Evolutionary conservation across 2,888 invertebrate genomes (phyloP), one percentile per base, ranked within the genome.

Genomic region (Pterostichus niger): DNA sequence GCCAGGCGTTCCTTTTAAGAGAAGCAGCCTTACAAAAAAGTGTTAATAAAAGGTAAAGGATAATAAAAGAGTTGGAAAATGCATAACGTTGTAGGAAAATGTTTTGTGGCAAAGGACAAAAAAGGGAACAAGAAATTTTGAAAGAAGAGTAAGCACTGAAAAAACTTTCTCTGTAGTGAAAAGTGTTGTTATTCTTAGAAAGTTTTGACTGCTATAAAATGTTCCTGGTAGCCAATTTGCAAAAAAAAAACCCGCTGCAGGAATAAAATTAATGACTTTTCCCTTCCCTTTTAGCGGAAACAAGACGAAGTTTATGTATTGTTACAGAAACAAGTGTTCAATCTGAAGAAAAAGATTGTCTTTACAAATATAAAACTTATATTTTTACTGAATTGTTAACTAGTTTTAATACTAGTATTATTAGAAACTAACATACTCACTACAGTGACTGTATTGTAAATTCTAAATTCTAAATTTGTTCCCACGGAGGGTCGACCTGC

Each of bases 171-270:
- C 40, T 31, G 49, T 46, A 61, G 64, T 49, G 44, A 64, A 59
- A 59, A 46, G 40, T 46, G 61, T 46, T 79, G 79, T 78, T 56
- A 78, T 64, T 79, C 61, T 79, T 79, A 9, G 46, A 44, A 79
- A 79, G 75, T 75, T 75, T 75, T 75, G 75, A 52, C 49, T 52
- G 75, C 52, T 54, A n/a, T 75, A 52, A 52, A 75, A 75, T 64
- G 46, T 64, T 64, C 13, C 77, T 59, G 79, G 79, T 61, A 79
- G 49, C 79, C 79, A 79, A 79, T 79, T 79, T 79, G 79, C 64
- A 79, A 79, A 79, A 49, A 79, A 79, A 79, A 79, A 44, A 49
- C 46, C 61, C 64, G 11, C 40, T 15, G 24, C 64, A 15, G 17
- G 33, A 64, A 79, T 79, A 59, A 79, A 79, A 79, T 79, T 79